Percentiles rank a stretch among this genome's conserved stretches.
Evolutionary conservation across 2,113 vertebrate genomes (phyloP).

Genomic region (Ciconia maguari): DNA sequence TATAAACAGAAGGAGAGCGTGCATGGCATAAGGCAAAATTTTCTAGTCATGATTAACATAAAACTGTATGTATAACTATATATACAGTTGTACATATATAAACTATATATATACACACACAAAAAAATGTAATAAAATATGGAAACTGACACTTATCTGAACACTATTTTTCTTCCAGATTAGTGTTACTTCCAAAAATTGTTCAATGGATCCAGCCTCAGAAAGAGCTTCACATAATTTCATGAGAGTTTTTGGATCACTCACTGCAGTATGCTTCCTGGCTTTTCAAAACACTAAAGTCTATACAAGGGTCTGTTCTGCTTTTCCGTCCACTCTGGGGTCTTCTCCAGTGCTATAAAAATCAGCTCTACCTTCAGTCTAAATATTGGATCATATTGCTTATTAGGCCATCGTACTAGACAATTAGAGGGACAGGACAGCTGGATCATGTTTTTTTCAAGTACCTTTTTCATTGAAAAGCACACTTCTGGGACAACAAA

Average conservation of each 20-base stretch:
- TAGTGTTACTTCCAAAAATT: background rate
- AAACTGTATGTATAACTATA: background rate
- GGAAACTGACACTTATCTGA: background rate
- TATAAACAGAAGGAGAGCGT: background rate
- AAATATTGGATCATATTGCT: background rate
- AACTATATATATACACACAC: rapidly evolving
- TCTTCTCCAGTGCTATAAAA: background rate
- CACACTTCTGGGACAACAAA: background rate
- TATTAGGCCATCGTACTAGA: background rate
- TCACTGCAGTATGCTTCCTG: background rate
- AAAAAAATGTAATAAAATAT: background rate
- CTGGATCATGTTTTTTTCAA: background rate
- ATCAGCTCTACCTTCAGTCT: background rate
- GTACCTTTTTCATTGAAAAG: background rate
- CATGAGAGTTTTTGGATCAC: background rate
- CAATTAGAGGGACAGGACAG: background rate
- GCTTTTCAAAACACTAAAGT: background rate
- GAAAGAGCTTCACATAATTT: background rate
- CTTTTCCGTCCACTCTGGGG: background rate
- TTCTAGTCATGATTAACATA: background rate
- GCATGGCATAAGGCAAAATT: background rate
- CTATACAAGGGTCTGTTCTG: background rate
- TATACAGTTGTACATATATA: background rate
- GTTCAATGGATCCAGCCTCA: background rate
- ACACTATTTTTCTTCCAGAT: background rate